Evolutionary conservation across 2,888 invertebrate genomes (phyloP).

Genomic region (Brenthis hecate): DNA sequence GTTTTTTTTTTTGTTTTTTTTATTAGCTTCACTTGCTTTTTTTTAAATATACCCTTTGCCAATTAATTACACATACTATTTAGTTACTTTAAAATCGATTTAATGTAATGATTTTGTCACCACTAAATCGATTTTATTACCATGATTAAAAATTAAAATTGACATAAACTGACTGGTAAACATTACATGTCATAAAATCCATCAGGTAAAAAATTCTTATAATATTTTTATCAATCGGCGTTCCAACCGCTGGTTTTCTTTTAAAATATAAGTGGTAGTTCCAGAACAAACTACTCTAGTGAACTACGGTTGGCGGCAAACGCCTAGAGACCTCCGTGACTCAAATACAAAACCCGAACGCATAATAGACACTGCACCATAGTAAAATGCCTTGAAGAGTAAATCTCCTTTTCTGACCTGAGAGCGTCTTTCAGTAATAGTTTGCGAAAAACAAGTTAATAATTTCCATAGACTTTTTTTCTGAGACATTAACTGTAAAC

Average conservation of each 20-base stretch:
- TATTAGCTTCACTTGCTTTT: no score
- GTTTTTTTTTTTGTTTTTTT: no score
- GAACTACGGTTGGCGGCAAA: slow-evolving; percentile 49
- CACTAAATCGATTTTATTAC: not conserved
- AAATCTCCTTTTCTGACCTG: no score
- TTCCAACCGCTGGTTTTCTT: slow-evolving; percentile 22
- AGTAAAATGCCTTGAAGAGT: not conserved
- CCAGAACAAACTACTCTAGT: slow-evolving; percentile 60
- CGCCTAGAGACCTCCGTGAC: slow-evolving; percentile 60
- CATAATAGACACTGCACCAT: slow-evolving; percentile 42
- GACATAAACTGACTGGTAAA: not conserved
- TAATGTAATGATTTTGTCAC: no score
- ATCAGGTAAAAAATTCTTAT: not conserved
- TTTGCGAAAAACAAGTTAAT: no score
- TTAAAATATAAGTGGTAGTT: slow-evolving; percentile 45
- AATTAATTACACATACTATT: no score
- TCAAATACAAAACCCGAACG: slow-evolving; percentile 57
- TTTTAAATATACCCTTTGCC: no score
- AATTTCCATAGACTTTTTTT: no score
- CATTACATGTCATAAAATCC: no score
- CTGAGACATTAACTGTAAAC: no score
- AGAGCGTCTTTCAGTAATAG: no score
- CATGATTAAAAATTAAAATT: not conserved
- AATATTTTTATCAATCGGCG: slow-evolving; percentile 1
- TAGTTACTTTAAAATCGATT: no score